A percentile compares a stretch with the other conserved stretches of the same genome.
phyloP scores from a whole-genome alignment of 2,113 vertebrate species.

The Cinclus mexicanus region DNA sequence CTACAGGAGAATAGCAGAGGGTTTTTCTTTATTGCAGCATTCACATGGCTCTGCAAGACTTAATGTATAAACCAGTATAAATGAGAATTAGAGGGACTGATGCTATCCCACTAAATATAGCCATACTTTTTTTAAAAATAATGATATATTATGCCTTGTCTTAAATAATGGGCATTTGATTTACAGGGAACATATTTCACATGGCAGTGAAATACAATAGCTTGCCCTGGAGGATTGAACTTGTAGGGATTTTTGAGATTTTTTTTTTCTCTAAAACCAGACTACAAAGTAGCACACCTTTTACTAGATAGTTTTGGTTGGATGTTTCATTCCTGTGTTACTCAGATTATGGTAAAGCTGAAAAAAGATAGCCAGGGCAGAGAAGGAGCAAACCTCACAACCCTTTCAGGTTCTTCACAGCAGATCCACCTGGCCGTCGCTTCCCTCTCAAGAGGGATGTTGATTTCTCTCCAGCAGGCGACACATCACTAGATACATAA shows the following conservation, averaged over 20 bases:
- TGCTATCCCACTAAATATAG: background rate
- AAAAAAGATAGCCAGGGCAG: background rate
- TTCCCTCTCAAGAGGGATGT: background rate
- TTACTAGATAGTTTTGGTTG: background rate
- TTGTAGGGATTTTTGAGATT: background rate
- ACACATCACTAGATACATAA: background rate
- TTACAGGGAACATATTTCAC: background rate
- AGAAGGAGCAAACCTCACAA: background rate
- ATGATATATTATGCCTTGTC: background rate
- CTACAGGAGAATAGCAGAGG: background rate
- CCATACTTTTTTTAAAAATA: background rate
- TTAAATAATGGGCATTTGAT: background rate
- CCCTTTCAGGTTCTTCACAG: background rate
- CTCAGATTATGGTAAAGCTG: background rate
- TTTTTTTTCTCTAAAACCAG: background rate
- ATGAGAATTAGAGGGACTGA: background rate
- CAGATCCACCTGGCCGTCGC: background rate
- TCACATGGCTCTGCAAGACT: background rate
- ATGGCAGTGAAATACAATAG: background rate
- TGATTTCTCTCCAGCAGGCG: background rate
- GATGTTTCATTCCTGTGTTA: background rate
- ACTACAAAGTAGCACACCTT: background rate
- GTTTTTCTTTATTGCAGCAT: background rate
- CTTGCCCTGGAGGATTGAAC: background rate
- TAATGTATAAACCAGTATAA: background rate